Percentiles rank a stretch among this genome's conserved stretches.
Evolutionary conservation across 2,888 invertebrate species (phyloP).

Genomic region (Nipponacmea schrenckii): DNA sequence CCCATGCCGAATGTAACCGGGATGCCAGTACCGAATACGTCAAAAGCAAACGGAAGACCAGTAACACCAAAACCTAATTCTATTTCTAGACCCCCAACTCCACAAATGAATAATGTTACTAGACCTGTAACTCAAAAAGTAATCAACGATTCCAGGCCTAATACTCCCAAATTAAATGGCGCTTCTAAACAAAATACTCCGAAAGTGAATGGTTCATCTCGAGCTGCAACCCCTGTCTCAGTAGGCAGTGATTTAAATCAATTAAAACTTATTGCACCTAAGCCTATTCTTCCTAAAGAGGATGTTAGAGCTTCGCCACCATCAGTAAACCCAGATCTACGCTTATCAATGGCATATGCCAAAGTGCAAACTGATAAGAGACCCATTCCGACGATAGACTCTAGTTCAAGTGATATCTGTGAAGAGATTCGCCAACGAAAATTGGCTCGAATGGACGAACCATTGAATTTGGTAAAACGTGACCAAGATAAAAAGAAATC

Average conservation of each 20-base stretch:
- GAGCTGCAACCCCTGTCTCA: not conserved
- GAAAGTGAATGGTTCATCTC: not conserved
- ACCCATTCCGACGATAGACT: not conserved
- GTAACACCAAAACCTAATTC: not conserved
- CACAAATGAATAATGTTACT: not conserved
- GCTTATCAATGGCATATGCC: not conserved
- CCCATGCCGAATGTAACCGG: not conserved
- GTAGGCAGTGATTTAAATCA: not conserved
- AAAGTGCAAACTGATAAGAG: not conserved
- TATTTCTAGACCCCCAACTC: not conserved
- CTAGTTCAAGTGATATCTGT: conserved; percentile 1
- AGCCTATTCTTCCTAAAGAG: not conserved
- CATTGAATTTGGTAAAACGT: conserved; percentile 37
- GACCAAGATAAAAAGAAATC: conserved; percentile 12
- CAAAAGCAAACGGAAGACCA: not conserved
- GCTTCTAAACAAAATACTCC: not conserved
- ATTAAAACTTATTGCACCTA: not conserved
- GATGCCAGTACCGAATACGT: not conserved
- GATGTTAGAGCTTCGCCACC: not conserved
- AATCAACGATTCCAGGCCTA: not conserved
- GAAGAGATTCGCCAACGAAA: conserved; percentile 18
- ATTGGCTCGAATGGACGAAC: conserved; percentile 32
- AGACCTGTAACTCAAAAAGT: not conserved
- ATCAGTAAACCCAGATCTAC: not conserved
- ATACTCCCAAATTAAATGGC: not conserved